Evolutionary conservation across 2,797 vertebrate species (phyloP).

Genomic region (Dendrocincla tyrannina): DNA sequence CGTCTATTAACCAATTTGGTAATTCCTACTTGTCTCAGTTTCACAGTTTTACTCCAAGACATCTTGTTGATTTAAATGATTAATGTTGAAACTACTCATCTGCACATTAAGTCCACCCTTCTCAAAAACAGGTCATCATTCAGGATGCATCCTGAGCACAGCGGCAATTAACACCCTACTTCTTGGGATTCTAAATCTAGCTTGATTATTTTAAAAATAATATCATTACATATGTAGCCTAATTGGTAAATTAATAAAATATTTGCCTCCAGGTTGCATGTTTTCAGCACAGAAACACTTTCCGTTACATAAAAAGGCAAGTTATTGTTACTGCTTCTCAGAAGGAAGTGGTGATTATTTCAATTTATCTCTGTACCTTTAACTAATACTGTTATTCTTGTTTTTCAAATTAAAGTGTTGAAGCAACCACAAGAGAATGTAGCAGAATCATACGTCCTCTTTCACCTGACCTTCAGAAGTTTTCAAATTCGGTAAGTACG

Average conservation of each 20-base stretch:
- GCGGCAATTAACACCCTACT: not conserved
- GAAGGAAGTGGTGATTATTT: conserved; percentile 69
- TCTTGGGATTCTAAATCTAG: not conserved
- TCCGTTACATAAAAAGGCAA: not conserved
- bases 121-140: not conserved
- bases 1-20: not conserved
- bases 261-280: not conserved
- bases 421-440: not conserved
- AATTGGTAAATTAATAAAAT: not conserved
- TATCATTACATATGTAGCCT: not conserved
- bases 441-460: not conserved
- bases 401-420: not conserved
- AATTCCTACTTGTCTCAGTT: not conserved
- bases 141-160: not conserved
- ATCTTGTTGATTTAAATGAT: not conserved
- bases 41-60: not conserved
- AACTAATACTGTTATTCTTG: not conserved
- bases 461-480: not conserved
- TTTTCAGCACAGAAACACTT: not conserved
- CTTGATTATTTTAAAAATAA: not conserved
- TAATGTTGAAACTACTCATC: not conserved
- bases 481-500: not conserved
- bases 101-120: not conserved
- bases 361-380: not conserved
- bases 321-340: not conserved